Conservation (phyloP, 2,113 vertebrate species). For the Kryptolebias marmoratus region DNA sequence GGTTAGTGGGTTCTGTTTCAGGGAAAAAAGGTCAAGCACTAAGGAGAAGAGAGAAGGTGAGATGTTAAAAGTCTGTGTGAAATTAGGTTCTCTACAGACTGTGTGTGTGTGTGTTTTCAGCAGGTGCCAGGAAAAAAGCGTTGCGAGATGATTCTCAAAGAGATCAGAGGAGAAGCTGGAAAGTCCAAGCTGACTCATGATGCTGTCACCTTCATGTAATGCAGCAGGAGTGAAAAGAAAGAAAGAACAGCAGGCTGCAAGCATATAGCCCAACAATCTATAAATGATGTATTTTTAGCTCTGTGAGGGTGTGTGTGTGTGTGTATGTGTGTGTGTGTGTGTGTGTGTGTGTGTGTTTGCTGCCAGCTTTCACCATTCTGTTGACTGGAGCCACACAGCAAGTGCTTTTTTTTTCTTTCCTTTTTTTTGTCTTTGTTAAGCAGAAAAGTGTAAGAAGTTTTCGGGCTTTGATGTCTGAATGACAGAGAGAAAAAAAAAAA, state of each 20-base stretch:
- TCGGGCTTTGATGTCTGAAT: conserved; percentile 71
- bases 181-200: conserved; percentile 76
- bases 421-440: conserved; percentile 44
- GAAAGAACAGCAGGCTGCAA: conserved; percentile 15
- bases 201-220: conserved; percentile 58
- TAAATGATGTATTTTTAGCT: conserved; percentile 51
- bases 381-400: conserved; percentile 33
- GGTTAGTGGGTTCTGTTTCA: conserved; percentile 32
- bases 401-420: conserved; percentile 9
- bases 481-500: conserved; percentile 45
- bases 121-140: conserved; percentile 66
- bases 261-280: conserved; percentile 1
- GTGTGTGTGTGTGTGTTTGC: conserved; percentile 38
- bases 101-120: conserved; percentile 34
- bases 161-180: conserved; percentile 71
- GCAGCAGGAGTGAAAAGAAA: conserved; percentile 19
- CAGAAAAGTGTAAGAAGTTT: conserved; percentile 62
- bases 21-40: conserved; percentile 39
- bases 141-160: conserved; percentile 42
- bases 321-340: too few relatives aligned
- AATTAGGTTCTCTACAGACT: conserved; percentile 37
- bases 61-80: conserved; percentile 56
- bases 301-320: too few relatives aligned
- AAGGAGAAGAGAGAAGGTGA: conserved; percentile 49
- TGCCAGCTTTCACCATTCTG: conserved; percentile 56